Evolutionary conservation across 2,113 vertebrate species (phyloP).

Genomic region (Psilopsiagon aurifrons): DNA sequence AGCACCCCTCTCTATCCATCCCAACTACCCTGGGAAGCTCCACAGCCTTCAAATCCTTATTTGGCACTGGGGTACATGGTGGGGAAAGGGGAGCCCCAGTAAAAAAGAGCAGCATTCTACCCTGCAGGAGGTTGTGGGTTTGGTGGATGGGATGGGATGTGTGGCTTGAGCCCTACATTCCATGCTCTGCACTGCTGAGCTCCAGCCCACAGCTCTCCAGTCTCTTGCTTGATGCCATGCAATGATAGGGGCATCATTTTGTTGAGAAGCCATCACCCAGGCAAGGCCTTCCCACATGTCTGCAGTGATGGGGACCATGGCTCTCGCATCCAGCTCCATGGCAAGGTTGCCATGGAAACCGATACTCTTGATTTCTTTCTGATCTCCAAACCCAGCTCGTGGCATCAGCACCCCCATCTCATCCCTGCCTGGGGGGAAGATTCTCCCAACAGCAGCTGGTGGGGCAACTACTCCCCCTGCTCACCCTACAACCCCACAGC

Average conservation of each 20-base stretch:
- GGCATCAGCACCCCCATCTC: background rate
- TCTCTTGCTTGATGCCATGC: fast-evolving
- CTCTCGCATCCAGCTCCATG: fast-evolving
- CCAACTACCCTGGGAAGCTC: fast-evolving
- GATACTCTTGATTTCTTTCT: background rate
- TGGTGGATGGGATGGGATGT: background rate
- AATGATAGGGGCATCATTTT: background rate
- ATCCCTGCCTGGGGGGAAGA: background rate
- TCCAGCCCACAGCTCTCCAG: background rate
- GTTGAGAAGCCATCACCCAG: background rate
- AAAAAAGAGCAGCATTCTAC: background rate
- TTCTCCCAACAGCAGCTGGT: background rate
- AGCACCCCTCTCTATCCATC: background rate
- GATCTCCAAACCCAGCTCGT: background rate
- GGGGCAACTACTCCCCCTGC: fast-evolving
- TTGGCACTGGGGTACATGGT: background rate
- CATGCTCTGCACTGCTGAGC: background rate
- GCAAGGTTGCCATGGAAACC: slow-evolving; percentile 20
- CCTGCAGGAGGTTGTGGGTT: background rate
- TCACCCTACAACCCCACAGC: background rate
- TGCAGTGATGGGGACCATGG: background rate
- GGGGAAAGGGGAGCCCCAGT: background rate
- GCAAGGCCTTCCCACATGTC: background rate
- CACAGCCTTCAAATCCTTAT: background rate
- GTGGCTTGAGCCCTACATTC: fast-evolving